Base-by-base conservation (phyloP, 1,140 invertebrate species). In the Lasioglossum albipes region DNA sequence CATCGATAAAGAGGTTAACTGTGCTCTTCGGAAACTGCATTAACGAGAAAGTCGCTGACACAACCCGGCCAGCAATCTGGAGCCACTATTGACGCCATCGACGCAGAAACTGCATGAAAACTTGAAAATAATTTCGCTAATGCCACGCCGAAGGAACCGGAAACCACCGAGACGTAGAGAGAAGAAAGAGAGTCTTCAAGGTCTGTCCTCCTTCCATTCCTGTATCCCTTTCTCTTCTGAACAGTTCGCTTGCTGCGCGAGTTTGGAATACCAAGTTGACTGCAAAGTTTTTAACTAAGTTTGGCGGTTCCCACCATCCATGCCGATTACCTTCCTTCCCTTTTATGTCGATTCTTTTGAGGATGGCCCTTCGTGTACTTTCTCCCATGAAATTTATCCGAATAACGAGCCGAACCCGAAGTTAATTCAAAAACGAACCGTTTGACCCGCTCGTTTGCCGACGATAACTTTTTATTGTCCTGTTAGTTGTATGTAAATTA, bases 251-350 rank as follows among this genome's bases (percentile, higher is more conserved):
- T 27, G 49, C 69, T 52, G 31, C 57, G 84, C 89, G 83, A 90
- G 88, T 78, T 85, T 77, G 81, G 81, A 89, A 90, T 90, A 90
- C 88, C 89, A 71, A 85, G 87, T 89, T 88, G 86, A 88, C 86
- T 90, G 81, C 81, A 86, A 90, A 90, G 86, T 90, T 90, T 90
- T 89, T 89, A 90, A 90, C 89, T 90, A 89, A 90, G 88, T 90
- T 90, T 85, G 82, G 83, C 73, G 89, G 84, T 88, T 87, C 68
- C 72, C 54, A 61, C 41, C 69, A 71, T 61, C 79, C 66, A 84
- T 83, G 75, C 76, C 85, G 66, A 75, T 87, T 76, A 75, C 77
- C 73, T 72, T 65, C 69, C 68, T 52, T 81, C 72, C 86, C 86
- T 87, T 88, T 85, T 86, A 80, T 74, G 80, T 83, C 84, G 85